phyloP scores from a whole-genome alignment of 1,140 invertebrate species.

The Lamellibrachia luymesi region DNA sequence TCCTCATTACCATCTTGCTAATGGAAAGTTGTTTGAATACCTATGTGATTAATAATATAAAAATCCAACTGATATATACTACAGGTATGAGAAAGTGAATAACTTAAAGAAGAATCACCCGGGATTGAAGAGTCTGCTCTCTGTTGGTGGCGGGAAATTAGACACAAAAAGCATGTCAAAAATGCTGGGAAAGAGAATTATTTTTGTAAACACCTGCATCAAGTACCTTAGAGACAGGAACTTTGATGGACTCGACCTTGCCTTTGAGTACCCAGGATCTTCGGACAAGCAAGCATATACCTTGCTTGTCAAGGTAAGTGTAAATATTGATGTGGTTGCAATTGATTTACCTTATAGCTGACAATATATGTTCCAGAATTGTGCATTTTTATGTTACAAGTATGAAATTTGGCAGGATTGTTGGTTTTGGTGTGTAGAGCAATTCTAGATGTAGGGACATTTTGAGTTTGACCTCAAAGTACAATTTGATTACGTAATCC shows the following conservation, averaged over 20 bases:
- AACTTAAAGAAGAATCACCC: neutral
- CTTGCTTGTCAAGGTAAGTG: slow-evolving; percentile 22
- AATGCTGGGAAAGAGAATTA: neutral
- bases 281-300: neutral
- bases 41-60: too few relatives aligned
- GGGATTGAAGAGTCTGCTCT: neutral
- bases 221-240: neutral
- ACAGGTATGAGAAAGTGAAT: neutral
- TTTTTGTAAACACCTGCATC: neutral
- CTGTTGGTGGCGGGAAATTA: neutral
- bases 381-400: too few relatives aligned
- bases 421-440: too few relatives aligned
- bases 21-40: too few relatives aligned
- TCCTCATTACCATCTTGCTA: too few relatives aligned
- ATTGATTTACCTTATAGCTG: too few relatives aligned
- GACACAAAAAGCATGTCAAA: neutral
- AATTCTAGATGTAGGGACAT: too few relatives aligned
- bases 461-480: too few relatives aligned
- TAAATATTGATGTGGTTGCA: neutral
- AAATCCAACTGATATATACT: neutral
- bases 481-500: too few relatives aligned
- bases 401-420: too few relatives aligned
- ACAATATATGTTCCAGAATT: too few relatives aligned
- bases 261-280: neutral
- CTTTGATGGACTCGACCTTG: neutral